A percentile compares a stretch with the other conserved stretches of the same genome.
Evolutionary conservation across 2,888 invertebrate genomes (phyloP).

Genomic region (Conistra vaccinii): DNA sequence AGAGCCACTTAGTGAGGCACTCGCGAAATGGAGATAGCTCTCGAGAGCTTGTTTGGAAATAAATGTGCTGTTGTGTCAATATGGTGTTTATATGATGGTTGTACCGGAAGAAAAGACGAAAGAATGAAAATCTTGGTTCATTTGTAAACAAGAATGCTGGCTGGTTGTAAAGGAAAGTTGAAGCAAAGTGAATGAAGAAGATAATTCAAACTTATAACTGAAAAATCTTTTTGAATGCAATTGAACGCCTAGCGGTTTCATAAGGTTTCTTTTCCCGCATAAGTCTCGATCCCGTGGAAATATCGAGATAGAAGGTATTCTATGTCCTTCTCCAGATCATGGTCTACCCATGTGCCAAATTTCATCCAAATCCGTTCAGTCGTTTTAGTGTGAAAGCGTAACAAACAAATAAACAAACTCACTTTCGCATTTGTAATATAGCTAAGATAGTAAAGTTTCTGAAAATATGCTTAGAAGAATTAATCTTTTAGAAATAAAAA

Average conservation of each 20-base stretch:
- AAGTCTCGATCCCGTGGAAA: too few species aligned
- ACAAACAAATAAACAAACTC: too few species aligned
- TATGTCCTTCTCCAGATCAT: too few species aligned
- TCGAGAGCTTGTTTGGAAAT: slow-evolving; percentile 57
- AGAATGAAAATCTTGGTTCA: background rate
- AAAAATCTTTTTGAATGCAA: background rate
- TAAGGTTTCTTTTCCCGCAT: too few species aligned
- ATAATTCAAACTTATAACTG: background rate
- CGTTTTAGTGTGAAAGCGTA: too few species aligned
- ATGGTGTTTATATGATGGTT: slow-evolving; percentile 14
- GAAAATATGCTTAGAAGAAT: background rate
- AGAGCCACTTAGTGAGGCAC: slow-evolving; percentile 78
- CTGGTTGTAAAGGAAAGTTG: background rate
- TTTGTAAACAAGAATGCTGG: background rate
- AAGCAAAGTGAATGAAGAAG: background rate
- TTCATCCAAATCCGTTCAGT: too few species aligned
- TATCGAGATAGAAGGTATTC: too few species aligned
- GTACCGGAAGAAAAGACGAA: background rate
- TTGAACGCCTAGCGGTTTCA: too few species aligned
- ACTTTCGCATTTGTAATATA: too few species aligned
- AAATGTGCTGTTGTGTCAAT: slow-evolving; percentile 53
- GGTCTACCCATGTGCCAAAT: too few species aligned
- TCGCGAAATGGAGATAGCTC: slow-evolving; percentile 68
- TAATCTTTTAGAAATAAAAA: background rate
- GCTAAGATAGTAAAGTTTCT: background rate